These are phyloP conservation scores for Falco biarmicus DNA, from an alignment of 2,797 vertebrate species.

Conservation along the genomic window DNA sequence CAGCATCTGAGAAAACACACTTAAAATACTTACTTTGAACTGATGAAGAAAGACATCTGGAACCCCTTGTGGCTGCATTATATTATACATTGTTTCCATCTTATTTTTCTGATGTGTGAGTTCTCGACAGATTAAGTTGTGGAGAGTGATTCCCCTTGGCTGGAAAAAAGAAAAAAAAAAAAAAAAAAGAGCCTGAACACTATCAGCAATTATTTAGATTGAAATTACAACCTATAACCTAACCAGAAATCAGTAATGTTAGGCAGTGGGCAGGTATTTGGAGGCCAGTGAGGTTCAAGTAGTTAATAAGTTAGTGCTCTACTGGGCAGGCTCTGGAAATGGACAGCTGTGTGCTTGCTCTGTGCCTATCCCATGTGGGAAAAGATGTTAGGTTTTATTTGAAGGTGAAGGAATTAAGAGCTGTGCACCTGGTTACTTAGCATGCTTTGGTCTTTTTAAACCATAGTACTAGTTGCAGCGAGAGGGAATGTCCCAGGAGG, in stretches of 20 bases:
- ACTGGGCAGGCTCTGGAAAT: neutral
- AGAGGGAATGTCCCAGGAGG: neutral
- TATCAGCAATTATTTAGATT: neutral
- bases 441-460: neutral
- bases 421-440: neutral
- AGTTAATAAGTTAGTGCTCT: neutral
- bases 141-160: neutral
- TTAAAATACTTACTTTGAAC: neutral
- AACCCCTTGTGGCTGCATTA: neutral
- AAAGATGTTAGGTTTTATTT: neutral
- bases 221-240: neutral
- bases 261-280: neutral
- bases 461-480: neutral
- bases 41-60: conserved; percentile 22
- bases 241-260: neutral
- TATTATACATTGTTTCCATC: neutral
- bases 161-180: neutral
- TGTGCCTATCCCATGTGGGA: neutral
- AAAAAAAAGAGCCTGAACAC: neutral
- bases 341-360: fast-evolving
- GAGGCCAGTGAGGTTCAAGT: neutral
- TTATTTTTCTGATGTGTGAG: neutral
- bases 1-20: conserved; percentile 12
- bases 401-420: neutral
- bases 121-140: neutral